These are phyloP conservation scores for Micronycteris hirsuta DNA, from an alignment of 2,113 vertebrate species.

Conservation along the genomic window DNA sequence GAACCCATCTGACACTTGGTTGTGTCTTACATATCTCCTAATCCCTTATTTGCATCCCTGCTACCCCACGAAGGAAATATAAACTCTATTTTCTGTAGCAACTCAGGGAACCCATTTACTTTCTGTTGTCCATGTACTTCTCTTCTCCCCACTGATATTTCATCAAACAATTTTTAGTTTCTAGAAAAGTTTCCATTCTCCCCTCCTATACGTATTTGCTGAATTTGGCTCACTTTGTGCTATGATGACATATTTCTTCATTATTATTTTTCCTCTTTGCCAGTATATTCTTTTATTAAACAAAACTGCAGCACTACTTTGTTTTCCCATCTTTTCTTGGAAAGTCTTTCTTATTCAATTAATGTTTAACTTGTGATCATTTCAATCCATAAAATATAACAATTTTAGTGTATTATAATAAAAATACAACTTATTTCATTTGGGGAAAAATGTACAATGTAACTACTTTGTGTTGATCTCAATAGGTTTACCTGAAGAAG, in stretches of 20 bases:
- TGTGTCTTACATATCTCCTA: neutral
- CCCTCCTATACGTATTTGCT: neutral
- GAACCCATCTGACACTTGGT: no score
- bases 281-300: neutral
- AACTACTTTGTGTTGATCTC: conserved; percentile 4
- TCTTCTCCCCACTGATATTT: fast-evolving
- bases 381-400: neutral
- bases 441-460: neutral
- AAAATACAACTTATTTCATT: fast-evolving
- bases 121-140: fast-evolving
- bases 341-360: neutral
- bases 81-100: neutral
- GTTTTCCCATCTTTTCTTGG: no score
- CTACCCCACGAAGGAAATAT: no score
- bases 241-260: fast-evolving
- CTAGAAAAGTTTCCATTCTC: neutral
- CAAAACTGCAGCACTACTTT: neutral
- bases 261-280: neutral
- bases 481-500: conserved; percentile 88
- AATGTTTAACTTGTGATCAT: neutral
- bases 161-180: neutral
- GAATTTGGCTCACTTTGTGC: neutral
- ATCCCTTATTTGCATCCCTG: neutral
- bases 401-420: fast-evolving
- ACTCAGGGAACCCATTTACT: neutral